Evolutionary conservation across 2,888 invertebrate species (phyloP).

Genomic region (Dusona sp.): DNA sequence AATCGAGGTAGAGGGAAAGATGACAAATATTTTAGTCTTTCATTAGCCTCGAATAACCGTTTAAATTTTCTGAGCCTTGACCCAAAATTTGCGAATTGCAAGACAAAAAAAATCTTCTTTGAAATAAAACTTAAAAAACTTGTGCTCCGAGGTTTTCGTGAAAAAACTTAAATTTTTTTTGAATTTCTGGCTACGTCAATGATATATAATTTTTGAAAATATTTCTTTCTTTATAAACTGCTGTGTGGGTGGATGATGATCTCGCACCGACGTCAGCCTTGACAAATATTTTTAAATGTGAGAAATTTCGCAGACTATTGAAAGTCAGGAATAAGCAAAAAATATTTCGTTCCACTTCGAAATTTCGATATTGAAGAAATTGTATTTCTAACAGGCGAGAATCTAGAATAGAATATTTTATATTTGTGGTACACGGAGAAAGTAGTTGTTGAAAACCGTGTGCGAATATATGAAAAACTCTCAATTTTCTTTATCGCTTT

Average conservation of each 20-base stretch:
- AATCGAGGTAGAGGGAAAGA: background rate
- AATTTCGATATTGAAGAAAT: background rate
- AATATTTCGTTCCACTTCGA: background rate
- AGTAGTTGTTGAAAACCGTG: background rate
- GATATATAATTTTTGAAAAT: background rate
- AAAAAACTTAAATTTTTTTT: background rate
- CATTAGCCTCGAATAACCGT: background rate
- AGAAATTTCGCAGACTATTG: background rate
- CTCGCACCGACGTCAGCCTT: background rate
- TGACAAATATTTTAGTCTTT: background rate
- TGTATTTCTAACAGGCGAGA: background rate
- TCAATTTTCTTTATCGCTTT: background rate
- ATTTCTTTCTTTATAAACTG: background rate
- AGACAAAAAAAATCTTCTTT: background rate
- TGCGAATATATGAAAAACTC: background rate
- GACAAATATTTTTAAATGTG: slow-evolving; percentile 16
- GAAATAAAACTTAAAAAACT: background rate
- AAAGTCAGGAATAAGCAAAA: background rate
- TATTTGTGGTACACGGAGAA: background rate
- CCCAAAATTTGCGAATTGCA: background rate
- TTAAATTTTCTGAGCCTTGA: background rate
- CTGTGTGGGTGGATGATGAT: background rate
- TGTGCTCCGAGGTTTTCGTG: background rate
- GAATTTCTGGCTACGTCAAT: background rate
- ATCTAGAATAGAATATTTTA: background rate